Base-by-base conservation (phyloP, 2,888 invertebrate genomes). In the Ptychoptera albimana region DNA sequence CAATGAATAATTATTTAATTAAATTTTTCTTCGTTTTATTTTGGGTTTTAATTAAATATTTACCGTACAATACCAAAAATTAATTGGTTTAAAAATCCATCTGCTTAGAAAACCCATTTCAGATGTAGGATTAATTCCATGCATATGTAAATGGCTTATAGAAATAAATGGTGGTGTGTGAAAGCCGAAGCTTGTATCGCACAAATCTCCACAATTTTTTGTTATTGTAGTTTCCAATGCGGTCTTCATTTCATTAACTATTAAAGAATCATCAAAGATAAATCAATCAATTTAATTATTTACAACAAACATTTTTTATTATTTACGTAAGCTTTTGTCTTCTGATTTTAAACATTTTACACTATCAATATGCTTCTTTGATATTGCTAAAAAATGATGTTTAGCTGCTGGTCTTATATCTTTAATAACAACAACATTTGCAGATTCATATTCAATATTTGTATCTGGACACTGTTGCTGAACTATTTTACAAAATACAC, bases 111-210 rank as follows among this genome's bases (percentile, higher is more conserved):
- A 71, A 0, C 76, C 70, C 82, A 93, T 86, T 48, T 78, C 72
- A 0, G 76, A 74, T 12, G 73, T 72, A 0, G 92, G 89, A 0
- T 82, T 78, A 44, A 93, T 91, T 0, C 79, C 75, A 55, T 94
- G 93, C 45, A 93, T 67, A 60, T 93, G 93, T 7, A 89, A 66
- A 63, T 93, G 93, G 39, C 67, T 62, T 0, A 93, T 75, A 1
- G 82, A 79, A 46, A 81, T 77, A 63, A 91, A 91, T 0, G 93
- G 93, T 0, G 93, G 92, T 80, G 87, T 82, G 60, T 93, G 92
- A 58, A 89, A 93, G 0, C 93, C 93, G 37, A 78, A 68, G 40
- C 77, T 67, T 12, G 69, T 64, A 45, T 72, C 70, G 1, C 63
- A 57, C 0, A 60, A 39, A 1, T 64, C 52, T 1, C 70, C 61